Conservation (phyloP, 1,140 invertebrate genomes). For the Sitophilus oryzae region DNA sequence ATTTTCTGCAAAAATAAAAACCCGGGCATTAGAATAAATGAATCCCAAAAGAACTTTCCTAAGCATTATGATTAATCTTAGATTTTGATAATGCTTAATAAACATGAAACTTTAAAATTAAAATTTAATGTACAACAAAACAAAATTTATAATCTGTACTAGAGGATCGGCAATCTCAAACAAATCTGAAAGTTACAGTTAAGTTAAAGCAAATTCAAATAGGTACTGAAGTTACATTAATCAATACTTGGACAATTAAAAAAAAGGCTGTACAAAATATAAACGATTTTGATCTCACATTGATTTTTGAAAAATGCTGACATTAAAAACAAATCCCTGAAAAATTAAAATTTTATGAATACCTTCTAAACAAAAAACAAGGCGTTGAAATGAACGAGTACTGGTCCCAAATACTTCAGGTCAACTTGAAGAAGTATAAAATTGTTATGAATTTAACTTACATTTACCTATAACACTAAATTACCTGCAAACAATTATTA, state of each 20-base stretch:
- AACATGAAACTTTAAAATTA: conserved; percentile 23
- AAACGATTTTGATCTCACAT: neutral
- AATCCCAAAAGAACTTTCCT: conserved; percentile 29
- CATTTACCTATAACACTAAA: neutral
- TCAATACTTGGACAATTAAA: conserved; percentile 6
- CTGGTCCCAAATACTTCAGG: no score
- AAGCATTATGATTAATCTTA: conserved; percentile 30
- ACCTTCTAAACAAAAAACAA: neutral
- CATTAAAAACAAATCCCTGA: neutral
- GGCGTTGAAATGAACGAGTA: no score
- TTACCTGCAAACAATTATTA: neutral
- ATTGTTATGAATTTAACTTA: neutral
- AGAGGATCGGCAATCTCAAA: conserved; percentile 43
- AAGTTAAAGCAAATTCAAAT: conserved; percentile 18
- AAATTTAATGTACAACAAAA: conserved; percentile 23
- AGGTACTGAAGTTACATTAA: no score
- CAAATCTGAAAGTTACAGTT: conserved; percentile 40
- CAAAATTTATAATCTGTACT: conserved; percentile 30
- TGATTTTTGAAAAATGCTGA: neutral
- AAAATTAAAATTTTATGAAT: neutral
- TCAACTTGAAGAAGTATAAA: no score
- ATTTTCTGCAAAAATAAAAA: conserved; percentile 76
- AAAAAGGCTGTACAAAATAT: neutral
- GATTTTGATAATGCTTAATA: conserved; percentile 32
- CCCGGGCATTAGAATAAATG: conserved; percentile 26